phyloP scores from a whole-genome alignment of 1,140 invertebrate species.

The Musca vetustissima region DNA sequence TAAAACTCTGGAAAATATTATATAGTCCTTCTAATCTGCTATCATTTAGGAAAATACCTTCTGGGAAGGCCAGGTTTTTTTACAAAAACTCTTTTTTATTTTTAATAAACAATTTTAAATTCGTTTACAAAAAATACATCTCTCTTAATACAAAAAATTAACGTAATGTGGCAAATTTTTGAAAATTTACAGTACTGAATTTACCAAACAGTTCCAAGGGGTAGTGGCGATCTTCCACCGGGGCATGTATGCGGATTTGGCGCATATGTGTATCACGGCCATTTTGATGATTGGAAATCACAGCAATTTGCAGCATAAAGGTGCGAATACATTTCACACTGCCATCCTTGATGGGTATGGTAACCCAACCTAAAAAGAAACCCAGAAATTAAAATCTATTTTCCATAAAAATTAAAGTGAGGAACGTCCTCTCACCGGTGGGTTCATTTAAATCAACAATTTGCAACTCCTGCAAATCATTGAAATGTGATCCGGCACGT shows the following conservation, averaged over 20 bases:
- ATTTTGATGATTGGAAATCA: conserved; percentile 97
- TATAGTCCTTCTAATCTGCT: too few relatives aligned
- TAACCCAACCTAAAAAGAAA: conserved; percentile 79
- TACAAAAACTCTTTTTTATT: too few relatives aligned
- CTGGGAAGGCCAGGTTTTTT: too few relatives aligned
- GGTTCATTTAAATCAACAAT: conserved; percentile 93
- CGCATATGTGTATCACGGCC: conserved; percentile 97
- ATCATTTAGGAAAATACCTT: too few relatives aligned
- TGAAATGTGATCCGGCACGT: conserved; percentile 92
- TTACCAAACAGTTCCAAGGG: conserved; percentile 72
- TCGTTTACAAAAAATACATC: too few relatives aligned
- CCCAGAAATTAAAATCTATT: not conserved
- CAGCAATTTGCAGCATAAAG: conserved; percentile 96
- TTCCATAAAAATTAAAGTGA: conserved; percentile 26
- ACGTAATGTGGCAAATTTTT: conserved; percentile 77
- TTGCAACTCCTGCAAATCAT: conserved; percentile 97
- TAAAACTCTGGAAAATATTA: too few relatives aligned
- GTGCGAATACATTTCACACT: conserved; percentile 86
- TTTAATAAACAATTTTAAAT: too few relatives aligned
- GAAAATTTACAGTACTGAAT: conserved; percentile 80
- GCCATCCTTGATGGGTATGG: conserved; percentile 88
- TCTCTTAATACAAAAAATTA: conserved; percentile 46
- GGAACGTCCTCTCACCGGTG: conserved; percentile 59
- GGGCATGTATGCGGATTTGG: conserved; percentile 95
- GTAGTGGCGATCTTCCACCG: conserved; percentile 77